Evolutionary conservation across 2,888 invertebrate species (phyloP).

Genomic region (Parapristionchus giblindavisi): DNA sequence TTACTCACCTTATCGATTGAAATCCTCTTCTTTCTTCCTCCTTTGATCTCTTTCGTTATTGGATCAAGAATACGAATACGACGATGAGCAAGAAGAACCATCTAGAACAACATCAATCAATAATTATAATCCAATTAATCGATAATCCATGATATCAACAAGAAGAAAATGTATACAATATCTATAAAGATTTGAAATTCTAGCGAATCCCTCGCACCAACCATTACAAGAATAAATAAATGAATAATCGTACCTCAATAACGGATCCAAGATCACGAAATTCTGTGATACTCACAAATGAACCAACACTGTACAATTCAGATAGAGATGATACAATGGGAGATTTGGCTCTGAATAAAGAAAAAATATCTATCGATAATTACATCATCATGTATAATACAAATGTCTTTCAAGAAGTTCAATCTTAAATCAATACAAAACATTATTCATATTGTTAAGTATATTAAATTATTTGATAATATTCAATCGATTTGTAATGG

Average conservation of each 20-base stretch:
- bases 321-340: constrained; percentile 85
- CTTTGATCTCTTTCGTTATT: constrained; percentile 31
- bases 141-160: background rate
- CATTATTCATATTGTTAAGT: too few species aligned
- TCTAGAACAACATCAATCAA: constrained; percentile 2
- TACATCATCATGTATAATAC: too few species aligned
- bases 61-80: constrained; percentile 55
- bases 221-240: background rate
- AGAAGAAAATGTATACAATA: background rate
- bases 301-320: constrained; percentile 89
- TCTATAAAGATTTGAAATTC: background rate
- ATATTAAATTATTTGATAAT: too few species aligned
- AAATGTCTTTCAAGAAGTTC: too few species aligned
- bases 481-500: background rate
- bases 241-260: constrained; percentile 36
- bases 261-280: constrained; percentile 37
- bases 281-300: constrained; percentile 77
- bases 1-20: constrained; percentile 14
- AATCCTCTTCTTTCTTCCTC: constrained; percentile 34
- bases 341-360: constrained; percentile 78
- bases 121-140: background rate
- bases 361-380: too few species aligned
- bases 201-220: background rate
- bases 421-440: too few species aligned
- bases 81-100: constrained; percentile 44